phyloP scores from a whole-genome alignment of 2,113 vertebrate species.

The Aspidoscelis tigris region DNA sequence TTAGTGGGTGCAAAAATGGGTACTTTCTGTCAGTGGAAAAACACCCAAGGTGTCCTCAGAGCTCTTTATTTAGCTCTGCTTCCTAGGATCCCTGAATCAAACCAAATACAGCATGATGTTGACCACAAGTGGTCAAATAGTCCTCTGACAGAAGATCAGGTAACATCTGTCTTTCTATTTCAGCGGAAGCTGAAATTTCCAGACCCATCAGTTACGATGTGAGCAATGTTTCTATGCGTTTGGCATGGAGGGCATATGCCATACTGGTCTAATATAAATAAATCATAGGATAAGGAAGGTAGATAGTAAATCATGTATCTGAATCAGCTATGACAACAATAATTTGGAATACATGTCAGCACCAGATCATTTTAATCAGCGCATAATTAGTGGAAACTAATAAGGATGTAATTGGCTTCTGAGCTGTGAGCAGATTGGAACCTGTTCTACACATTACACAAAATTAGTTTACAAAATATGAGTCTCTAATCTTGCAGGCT shows the following conservation, averaged over 20 bases:
- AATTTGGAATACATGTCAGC: conserved; percentile 10
- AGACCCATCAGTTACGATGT: background rate
- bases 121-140: background rate
- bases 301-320: background rate
- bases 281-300: background rate
- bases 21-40: too few species aligned
- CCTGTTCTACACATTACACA: background rate
- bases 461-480: background rate
- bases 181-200: background rate
- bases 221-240: background rate
- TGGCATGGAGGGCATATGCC: background rate
- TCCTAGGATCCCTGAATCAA: too few species aligned
- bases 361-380: conserved; percentile 27
- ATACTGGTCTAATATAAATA: background rate
- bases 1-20: too few species aligned
- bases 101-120: too few species aligned
- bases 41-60: too few species aligned
- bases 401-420: conserved; percentile 7
- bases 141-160: background rate
- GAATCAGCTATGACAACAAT: background rate
- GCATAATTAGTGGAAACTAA: conserved; percentile 5
- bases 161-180: background rate
- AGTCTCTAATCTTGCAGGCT: background rate
- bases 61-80: too few species aligned
- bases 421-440: background rate